These are phyloP conservation scores for Nesoenas mayeri DNA, from an alignment of 2,113 vertebrate genomes.

Conservation along the genomic window DNA sequence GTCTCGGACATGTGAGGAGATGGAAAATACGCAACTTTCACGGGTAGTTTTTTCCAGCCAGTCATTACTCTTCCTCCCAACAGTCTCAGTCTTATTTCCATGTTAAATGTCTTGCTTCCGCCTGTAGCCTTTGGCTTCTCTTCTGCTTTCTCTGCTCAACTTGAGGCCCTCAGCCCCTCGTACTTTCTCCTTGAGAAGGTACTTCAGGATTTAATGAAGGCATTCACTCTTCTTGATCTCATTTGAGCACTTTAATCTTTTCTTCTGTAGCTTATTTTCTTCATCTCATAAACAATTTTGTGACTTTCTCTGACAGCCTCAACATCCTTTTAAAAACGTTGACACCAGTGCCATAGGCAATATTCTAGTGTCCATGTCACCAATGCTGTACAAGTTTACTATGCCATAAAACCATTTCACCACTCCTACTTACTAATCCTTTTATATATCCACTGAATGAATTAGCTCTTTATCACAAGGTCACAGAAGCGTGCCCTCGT, in stretches of 20 bases:
- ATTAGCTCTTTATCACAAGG: conserved; percentile 25
- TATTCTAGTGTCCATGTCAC: background rate
- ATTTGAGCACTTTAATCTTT: background rate
- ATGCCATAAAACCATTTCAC: background rate
- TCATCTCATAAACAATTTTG: background rate
- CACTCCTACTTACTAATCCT: background rate
- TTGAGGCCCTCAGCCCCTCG: background rate
- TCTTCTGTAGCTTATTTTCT: conserved; percentile 6
- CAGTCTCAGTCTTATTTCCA: conserved; percentile 30
- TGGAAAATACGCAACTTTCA: conserved; percentile 49
- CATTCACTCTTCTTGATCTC: conserved; percentile 17
- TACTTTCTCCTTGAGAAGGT: background rate
- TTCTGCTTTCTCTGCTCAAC: background rate
- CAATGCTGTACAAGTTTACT: background rate
- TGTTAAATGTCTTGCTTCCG: background rate
- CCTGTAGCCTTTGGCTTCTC: conserved; percentile 49
- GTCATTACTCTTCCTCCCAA: conserved; percentile 33
- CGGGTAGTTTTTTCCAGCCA: conserved; percentile 49
- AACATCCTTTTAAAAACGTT: background rate
- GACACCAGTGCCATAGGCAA: background rate
- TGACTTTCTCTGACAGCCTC: background rate
- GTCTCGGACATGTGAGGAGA: conserved; percentile 33
- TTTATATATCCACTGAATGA: background rate
- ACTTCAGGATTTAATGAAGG: conserved; percentile 20
- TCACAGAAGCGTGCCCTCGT: background rate